Evolutionary conservation across 2,113 vertebrate species (phyloP).

Genomic region (Holacanthus passer): DNA sequence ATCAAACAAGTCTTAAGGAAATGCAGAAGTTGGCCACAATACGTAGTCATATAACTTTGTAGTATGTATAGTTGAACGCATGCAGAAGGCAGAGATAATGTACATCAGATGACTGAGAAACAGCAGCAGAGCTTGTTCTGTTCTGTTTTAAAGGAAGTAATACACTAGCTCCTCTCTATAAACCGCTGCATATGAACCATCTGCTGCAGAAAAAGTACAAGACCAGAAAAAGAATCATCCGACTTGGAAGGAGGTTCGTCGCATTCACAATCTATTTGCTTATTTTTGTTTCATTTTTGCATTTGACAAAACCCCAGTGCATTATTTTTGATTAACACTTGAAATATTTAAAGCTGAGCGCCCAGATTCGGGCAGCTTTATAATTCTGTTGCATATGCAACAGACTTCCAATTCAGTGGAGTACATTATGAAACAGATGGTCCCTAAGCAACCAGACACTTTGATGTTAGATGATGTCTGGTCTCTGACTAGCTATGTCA

Average conservation of each 20-base stretch:
- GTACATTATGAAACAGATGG: conserved; percentile 79
- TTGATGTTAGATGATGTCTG: conserved; percentile 80
- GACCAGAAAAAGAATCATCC: conserved; percentile 22
- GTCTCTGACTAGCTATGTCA: conserved; percentile 69
- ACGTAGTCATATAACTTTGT: not conserved
- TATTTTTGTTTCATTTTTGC: conserved; percentile 47
- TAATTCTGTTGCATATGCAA: conserved; percentile 73
- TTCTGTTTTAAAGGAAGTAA: conserved; percentile 20
- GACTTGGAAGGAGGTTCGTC: conserved; percentile 11
- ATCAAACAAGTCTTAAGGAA: not conserved
- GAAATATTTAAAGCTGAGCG: conserved; percentile 57
- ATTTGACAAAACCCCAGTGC: conserved; percentile 39
- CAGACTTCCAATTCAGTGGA: conserved; percentile 62
- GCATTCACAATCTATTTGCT: conserved; percentile 35
- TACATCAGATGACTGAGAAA: conserved; percentile 17
- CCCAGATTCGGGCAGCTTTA: conserved; percentile 43
- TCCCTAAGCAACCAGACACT: conserved; percentile 74
- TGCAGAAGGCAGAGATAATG: not conserved
- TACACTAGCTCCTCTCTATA: not conserved
- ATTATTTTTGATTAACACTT: conserved; percentile 62
- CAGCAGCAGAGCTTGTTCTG: conserved; percentile 21
- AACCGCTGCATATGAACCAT: conserved; percentile 37
- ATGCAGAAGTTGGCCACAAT: not conserved
- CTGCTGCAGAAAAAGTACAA: conserved; percentile 26
- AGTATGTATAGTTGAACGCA: not conserved